phyloP scores from a whole-genome alignment of 2,113 vertebrate species.

The Triplophysa tibetana region DNA sequence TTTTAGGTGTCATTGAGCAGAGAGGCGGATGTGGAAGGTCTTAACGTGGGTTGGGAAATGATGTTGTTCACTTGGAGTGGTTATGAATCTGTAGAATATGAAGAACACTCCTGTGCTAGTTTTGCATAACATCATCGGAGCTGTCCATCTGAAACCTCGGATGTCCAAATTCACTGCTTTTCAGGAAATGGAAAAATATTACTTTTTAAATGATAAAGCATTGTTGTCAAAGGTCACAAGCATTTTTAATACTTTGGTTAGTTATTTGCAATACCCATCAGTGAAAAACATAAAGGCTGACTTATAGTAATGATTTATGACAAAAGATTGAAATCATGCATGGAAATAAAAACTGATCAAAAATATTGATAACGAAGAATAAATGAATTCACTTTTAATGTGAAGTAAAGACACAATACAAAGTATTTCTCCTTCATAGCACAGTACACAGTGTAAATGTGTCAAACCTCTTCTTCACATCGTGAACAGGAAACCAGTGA shows the following conservation, averaged over 20 bases:
- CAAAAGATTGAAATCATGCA: too few species aligned
- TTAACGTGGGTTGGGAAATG: neutral
- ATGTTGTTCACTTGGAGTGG: neutral
- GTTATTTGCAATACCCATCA: too few species aligned
- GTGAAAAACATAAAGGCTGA: too few species aligned
- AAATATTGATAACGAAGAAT: too few species aligned
- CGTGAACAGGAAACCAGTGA: conserved; percentile 71
- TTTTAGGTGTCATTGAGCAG: conserved; percentile 32
- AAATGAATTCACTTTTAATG: neutral
- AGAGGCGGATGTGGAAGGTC: conserved; percentile 6
- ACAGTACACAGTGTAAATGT: conserved; percentile 26
- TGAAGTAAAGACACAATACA: neutral
- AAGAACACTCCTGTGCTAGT: conserved; percentile 9
- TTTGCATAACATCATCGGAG: neutral
- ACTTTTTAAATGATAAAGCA: too few species aligned
- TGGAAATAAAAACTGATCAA: too few species aligned
- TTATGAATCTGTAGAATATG: conserved; percentile 27
- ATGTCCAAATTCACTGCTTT: too few species aligned
- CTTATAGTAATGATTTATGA: too few species aligned
- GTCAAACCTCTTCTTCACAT: conserved; percentile 31
- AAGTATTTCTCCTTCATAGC: neutral
- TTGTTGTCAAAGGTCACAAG: too few species aligned
- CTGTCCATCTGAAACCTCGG: too few species aligned
- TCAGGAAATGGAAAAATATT: too few species aligned
- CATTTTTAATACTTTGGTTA: too few species aligned